Conservation (phyloP, 2,888 invertebrate genomes). For the Acanthoscelides obtectus region DNA sequence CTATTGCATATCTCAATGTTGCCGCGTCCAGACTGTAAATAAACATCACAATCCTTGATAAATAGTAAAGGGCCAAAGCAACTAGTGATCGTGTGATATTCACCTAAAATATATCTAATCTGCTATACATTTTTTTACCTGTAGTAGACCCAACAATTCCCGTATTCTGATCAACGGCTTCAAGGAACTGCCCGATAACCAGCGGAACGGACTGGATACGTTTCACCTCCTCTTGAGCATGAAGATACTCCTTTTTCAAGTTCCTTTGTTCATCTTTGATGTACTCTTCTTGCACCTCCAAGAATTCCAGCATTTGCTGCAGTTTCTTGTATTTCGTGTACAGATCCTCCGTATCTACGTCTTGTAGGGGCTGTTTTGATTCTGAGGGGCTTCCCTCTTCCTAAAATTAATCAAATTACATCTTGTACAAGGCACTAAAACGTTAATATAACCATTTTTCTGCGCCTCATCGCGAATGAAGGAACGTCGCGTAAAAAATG, state of each 20-base stretch:
- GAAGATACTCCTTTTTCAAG: conserved; percentile 96
- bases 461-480: background rate
- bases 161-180: conserved; percentile 98
- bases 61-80: no score
- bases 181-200: conserved; percentile 98
- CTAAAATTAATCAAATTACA: conserved; percentile 39
- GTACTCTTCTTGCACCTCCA: conserved; percentile 98
- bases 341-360: conserved; percentile 85
- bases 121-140: conserved; percentile 14
- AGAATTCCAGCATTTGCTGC: conserved; percentile 92
- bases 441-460: background rate
- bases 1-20: no score
- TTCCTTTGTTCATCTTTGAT: conserved; percentile 99
- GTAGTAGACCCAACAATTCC: conserved; percentile 72
- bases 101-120: no score
- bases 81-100: background rate
- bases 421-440: background rate
- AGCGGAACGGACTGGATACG: conserved; percentile 98
- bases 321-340: conserved; percentile 98
- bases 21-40: no score
- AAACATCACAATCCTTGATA: no score
- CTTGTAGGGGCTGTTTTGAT: conserved; percentile 69
- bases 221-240: conserved; percentile 97
- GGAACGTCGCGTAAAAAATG: background rate
- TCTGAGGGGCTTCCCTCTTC: conserved; percentile 66